Percentiles rank a stretch among this genome's conserved stretches.
Evolutionary conservation across 2,113 vertebrate genomes (phyloP).

Genomic region (Phoxinus phoxinus): DNA sequence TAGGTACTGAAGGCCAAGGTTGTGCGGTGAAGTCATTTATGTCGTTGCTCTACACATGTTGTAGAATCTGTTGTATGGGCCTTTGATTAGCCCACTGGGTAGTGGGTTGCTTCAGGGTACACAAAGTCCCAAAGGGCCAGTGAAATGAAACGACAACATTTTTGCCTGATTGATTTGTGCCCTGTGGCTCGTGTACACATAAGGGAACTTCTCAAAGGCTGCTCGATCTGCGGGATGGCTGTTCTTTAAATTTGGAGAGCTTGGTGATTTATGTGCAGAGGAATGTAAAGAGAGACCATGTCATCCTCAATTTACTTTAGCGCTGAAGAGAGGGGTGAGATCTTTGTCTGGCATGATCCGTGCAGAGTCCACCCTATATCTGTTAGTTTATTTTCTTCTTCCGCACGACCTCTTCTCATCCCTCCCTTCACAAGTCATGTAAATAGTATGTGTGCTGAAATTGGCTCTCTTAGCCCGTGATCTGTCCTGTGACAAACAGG

Average conservation of each 20-base stretch:
- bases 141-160: constrained; percentile 64
- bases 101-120: constrained; percentile 13
- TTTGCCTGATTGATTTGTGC: constrained; percentile 67
- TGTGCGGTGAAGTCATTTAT: background rate
- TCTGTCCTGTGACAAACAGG: background rate
- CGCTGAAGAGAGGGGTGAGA: background rate
- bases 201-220: constrained; percentile 42
- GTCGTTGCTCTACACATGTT: background rate
- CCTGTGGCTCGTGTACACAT: constrained; percentile 27
- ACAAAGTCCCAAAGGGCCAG: constrained; percentile 51
- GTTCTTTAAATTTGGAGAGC: constrained; percentile 53
- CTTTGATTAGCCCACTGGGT: background rate
- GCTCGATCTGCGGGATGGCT: constrained; percentile 33
- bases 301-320: constrained; percentile 20
- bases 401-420: background rate
- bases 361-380: constrained; percentile 4
- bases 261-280: constrained; percentile 53
- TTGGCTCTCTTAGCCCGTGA: background rate
- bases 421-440: background rate
- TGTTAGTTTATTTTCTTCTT: constrained; percentile 18
- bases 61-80: constrained; percentile 13
- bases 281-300: constrained; percentile 32
- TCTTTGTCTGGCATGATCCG: background rate
- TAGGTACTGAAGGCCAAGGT: background rate
- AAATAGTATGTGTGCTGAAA: background rate